Evolutionary conservation across 2,113 vertebrate genomes (phyloP).

Genomic region (Oncorhynchus masou): DNA sequence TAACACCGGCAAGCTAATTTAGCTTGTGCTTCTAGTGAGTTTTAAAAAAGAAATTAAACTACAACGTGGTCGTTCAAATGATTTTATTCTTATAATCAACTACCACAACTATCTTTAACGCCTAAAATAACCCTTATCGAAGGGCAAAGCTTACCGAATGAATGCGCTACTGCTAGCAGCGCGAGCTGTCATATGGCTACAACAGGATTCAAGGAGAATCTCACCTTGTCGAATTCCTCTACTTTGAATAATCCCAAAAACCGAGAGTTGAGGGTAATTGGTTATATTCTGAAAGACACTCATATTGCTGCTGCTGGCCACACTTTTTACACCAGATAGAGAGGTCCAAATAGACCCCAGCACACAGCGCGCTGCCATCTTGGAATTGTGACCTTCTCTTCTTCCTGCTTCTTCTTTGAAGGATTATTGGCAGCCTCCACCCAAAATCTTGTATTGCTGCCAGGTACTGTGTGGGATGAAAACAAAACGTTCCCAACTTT

Average conservation of each 20-base stretch:
- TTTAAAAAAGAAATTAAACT: too few relatives aligned
- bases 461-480: too few relatives aligned
- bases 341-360: slow-evolving; percentile 51
- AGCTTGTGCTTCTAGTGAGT: too few relatives aligned
- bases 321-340: slow-evolving; percentile 36
- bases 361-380: slow-evolving; percentile 67
- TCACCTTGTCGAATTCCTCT: slow-evolving; percentile 71
- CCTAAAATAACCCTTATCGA: not conserved
- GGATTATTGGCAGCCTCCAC: too few relatives aligned
- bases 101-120: not conserved
- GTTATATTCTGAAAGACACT: slow-evolving; percentile 14
- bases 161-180: not conserved
- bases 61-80: not conserved
- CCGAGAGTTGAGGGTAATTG: slow-evolving; percentile 30
- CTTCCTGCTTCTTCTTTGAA: not conserved
- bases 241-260: slow-evolving; percentile 45
- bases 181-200: not conserved
- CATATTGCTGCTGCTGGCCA: not conserved
- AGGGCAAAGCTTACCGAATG: not conserved
- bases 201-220: not conserved
- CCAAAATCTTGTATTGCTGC: too few relatives aligned
- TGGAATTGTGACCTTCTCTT: slow-evolving; percentile 43
- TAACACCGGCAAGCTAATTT: too few relatives aligned
- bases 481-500: too few relatives aligned
- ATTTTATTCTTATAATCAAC: not conserved